Evolutionary conservation across 2,797 vertebrate species (phyloP), one percentile per base, ranked within the genome.

Genomic region (Triplophysa bombifrons): DNA sequence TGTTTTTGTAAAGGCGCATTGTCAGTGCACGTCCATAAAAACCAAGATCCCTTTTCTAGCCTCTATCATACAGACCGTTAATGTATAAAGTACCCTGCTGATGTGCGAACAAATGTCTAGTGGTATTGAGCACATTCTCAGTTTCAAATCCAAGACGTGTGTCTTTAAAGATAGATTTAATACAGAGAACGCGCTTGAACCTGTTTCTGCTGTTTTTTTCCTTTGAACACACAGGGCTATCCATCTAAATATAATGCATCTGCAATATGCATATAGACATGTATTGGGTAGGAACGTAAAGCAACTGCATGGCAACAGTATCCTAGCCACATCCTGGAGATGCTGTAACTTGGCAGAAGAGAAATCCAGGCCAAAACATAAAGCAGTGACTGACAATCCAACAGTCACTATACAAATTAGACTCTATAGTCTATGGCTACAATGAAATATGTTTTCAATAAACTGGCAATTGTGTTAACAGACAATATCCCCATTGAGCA

Each of bases 241-340:
- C 81, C 55, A 77, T 75, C 68, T 63, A 77, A 80, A 81, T 64
- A 50, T 82, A 81, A 82, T 75, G 34, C 71, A 81, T 83, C 75
- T 84, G 75, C 44, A 83, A 84, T 80, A 81, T 79, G 78, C 75
- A 80, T 84, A 75, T 83, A 84, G 80, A 69, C 68, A 78, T 75
- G 78, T 77, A 82, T 78, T 76, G 67, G 77, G 56, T 41, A 78
- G 46, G 61, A 67, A 68, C 76, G 79, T 76, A 74, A 80, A 79
- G 63, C 77, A 81, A 79, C 78, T 82, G 83, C 75, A 73, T 69
- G 71, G 83, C 75, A 84, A 86, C 83, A 80, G 51, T 74, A 64
- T 79, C 75, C 72, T 77, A 67, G 78, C 69, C 69, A 84, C 20
- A 38, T 65, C 82, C 73, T 65, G 48, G 65, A 72, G 64, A 55